Base-by-base conservation (phyloP, 2,888 invertebrate genomes). In the Tromatobia lineatoria region DNA sequence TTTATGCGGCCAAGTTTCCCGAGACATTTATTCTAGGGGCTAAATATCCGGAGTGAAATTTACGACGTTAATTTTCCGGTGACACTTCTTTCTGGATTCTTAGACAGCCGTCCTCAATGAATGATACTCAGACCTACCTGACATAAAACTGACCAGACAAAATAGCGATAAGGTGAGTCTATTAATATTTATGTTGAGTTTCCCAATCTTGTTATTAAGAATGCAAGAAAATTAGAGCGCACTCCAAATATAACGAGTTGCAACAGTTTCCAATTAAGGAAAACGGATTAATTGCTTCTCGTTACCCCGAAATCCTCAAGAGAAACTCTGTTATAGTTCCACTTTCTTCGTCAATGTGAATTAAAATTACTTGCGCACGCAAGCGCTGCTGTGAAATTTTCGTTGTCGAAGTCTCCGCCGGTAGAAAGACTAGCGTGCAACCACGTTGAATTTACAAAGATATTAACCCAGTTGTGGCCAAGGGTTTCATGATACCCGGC, bases 391-490 rank as follows among this genome's bases (percentile, higher is more conserved):
- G 50, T 15, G 42, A 54, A 57, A 42, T n/a, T n/a, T 10, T 50
- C 29, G 38, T 23, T 54, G 38, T 76, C 70, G 47, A 6, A 13
- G 50, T 20, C 50, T 61, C 34, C 15, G 34, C 13, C 10, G 59
- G 23, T 38, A 34, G 50, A n/a, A 52, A 50, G 25, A 11, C n/a
- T 20, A 52, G 50, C 38, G 70, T 20, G 50, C 8, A 13, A 54
- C 38, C 64, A 11, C 77, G 54, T 50, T 42, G 67, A 57, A 59
- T 29, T 10, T 59, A 57, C 77, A 54, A 47, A 67, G 69, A 59
- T 77, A 77, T 77, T 69, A 59, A 66, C 57, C 69, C 77, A 77
- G 77, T 77, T 59, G 57, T 34, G 11, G 18, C 54, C 66, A 13
- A 18, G 42, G 20, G 50, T 69, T 47, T 15, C 23, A 25, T 25